Evolutionary conservation across 2,888 invertebrate species (phyloP), one percentile per base, ranked within the genome.

Genomic region (Melieria crassipennis): DNA sequence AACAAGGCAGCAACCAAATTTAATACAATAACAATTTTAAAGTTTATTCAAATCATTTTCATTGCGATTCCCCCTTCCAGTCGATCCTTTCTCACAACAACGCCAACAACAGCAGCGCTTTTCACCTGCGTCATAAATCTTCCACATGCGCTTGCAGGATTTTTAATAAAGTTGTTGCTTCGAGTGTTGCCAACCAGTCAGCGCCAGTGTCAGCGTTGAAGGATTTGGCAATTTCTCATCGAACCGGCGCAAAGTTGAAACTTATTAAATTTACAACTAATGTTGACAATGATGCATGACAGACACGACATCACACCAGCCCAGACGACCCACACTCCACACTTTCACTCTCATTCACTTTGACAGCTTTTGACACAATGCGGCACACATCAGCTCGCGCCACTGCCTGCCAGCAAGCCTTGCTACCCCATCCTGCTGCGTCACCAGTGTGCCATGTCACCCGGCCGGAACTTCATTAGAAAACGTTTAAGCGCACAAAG

Each of bases 271-370:
- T 81, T 79, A 75, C 78, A 79, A 78, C 79, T 81, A 78, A 79
- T 81, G 82, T 81, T 83, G 84, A 83, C 83, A 83, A 81, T 80
- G 83, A 83, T 81, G 81, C 81, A 82, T 69, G 66, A 58, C 61
- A 73, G 65, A 71, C 72, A 70, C 52, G 71, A 71, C 71, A 70
- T 62, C 61, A 46, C 71, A 48, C 68, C n/a, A n/a, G n/a, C n/a
- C n/a, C n/a, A n/a, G n/a, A n/a, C 52, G 52, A 50, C 68, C 56
- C 70, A 57, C 64, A 52, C 62, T 30, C 69, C 72, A 64, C 70
- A 73, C 63, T 65, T 60, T 69, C 47, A 58, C 58, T 56, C 58
- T 67, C 57, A 72, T 47, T 61, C 73, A 75, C 74, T 71, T 75
- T 79, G 78, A 81, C 81, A 81, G 77, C 78, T 78, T 76, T 78